Base-by-base conservation (phyloP, 2,113 vertebrate species). In the Mugil cephalus region DNA sequence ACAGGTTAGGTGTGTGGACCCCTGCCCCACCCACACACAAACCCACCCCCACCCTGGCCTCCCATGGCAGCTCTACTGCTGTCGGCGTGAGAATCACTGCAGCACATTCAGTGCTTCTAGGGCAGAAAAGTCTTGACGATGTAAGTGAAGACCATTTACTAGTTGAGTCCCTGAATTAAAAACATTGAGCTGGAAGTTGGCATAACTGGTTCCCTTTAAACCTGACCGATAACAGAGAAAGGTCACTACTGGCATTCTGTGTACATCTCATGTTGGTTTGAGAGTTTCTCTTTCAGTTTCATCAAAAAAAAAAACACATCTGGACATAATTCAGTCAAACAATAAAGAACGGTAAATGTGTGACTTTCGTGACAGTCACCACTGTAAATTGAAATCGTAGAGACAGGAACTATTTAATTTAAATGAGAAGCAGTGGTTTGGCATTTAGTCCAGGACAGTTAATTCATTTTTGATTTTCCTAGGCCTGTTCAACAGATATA, bases 291-390 rank as follows among this genome's bases (percentile, higher is more conserved):
- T 73, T 35, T 14, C 4, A 8, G n/a, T 67, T 53, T 43, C 35
- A 15, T 52, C 40, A 4, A 10, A 18, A 50, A 42, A 48, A 21
- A 50, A 63, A 59, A 30, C 4, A 35, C 39, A 1, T 3, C 46
- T 34, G 17, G 17, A 71, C 46, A 40, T 30, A 36, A 53, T 61
- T 81, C 52, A 76, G 52, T 83, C 71, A 53, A 64, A 58, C 15
- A 67, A 58, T 17, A 60, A 46, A 54, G 6, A 46, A 38, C 8
- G 18, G 13, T 43, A 39, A 17, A 15, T 17, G 7, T 52, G 24
- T 50, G 36, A 17, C 17, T 53, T 15, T 52, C 1, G 1, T 58
- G 34, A 55, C 38, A 74, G 52, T 19, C 35, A 12, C 24, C 15
- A 38, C 42, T 10, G 14, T 45, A 35, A 58, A 36, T 11, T 30